These are phyloP conservation scores for Drosophila erecta DNA, from an alignment of 1,140 invertebrate species.

Conservation along the genomic window DNA sequence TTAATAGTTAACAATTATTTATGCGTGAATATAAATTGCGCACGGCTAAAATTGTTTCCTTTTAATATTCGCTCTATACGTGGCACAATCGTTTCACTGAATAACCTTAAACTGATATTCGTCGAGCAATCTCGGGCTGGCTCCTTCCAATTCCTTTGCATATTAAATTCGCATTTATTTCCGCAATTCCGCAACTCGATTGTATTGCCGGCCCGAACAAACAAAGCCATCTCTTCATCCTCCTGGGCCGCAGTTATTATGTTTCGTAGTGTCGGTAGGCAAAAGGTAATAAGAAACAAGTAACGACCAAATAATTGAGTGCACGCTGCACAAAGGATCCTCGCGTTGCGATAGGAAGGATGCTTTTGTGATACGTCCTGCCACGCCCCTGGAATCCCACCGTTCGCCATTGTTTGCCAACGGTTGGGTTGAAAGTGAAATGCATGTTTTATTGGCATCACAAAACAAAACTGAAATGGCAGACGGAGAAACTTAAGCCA, in stretches of 20 bases:
- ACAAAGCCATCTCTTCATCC: slow-evolving; percentile 23
- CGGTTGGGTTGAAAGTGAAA: slow-evolving; percentile 38
- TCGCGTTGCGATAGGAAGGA: slow-evolving; percentile 29
- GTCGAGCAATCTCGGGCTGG: slow-evolving; percentile 10
- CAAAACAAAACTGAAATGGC: slow-evolving; percentile 37
- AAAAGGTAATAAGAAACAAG: slow-evolving; percentile 58
- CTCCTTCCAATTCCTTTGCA: slow-evolving; percentile 19
- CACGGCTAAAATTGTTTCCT: neutral
- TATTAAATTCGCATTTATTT: slow-evolving; percentile 69
- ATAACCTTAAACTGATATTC: slow-evolving; percentile 12
- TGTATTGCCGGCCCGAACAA: slow-evolving; percentile 35
- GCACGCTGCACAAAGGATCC: slow-evolving; percentile 64
- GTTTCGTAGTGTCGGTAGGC: slow-evolving; percentile 29
- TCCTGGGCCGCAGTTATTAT: slow-evolving; percentile 50
- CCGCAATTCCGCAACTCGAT: slow-evolving; percentile 47
- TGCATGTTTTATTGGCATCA: slow-evolving; percentile 64
- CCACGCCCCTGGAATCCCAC: neutral
- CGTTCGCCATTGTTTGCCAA: slow-evolving; percentile 23
- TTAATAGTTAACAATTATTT: no score
- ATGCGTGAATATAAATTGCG: no score
- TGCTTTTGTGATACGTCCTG: slow-evolving; percentile 18
- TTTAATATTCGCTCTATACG: neutral
- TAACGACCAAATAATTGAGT: slow-evolving; percentile 78
- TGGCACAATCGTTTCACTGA: neutral
- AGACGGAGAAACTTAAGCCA: slow-evolving; percentile 16